Base-by-base conservation (phyloP, 2,888 invertebrate genomes). In the Hymenopus coronatus region DNA sequence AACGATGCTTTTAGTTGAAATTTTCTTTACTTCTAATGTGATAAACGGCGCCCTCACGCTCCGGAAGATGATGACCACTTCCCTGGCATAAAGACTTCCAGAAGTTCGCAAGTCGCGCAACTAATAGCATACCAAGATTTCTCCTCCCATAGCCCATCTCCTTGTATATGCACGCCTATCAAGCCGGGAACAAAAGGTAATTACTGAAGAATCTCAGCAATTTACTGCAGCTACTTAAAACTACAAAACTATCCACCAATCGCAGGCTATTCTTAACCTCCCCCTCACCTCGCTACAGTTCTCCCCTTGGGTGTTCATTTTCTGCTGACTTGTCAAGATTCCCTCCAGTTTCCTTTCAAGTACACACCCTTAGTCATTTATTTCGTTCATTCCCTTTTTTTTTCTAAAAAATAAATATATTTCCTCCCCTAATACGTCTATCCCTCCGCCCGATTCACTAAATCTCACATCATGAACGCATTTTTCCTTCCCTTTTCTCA, bases 281-380 rank as follows among this genome's bases (percentile, higher is more conserved):
- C 81, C 70, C 88, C 84, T 84, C 33, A 28, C 88, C 84, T 82
- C 54, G 30, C 84, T 20, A 70, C 87, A 82, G 82, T 70, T n/a
- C 81, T 54, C 70, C 30, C 85, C n/a, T n/a, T 27, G 85, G n/a
- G 84, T 88, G 88, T 87, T 88, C 88, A 88, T 87, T 89, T 89
- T 88, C 84, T 88, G 89, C 89, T 88, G 86, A 88, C 89, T 88
- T 89, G 88, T 88, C 87, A 89, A 83, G 88, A 89, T 86, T 87
- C 70, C 88, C 8, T 87, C 87, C 87, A 54, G 81, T 28, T 54
- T 86, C 83, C 87, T 87, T 81, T 88, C 70, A 82, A 88, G 54
- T 70, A 33, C 87, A 88, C 88, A 83, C 89, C 87, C 89, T 89
- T 33, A 88, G 33, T 88, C 88, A 87, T 88, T 89, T 89, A 88